Base-by-base conservation (phyloP, 2,113 vertebrate genomes). In the Nannobrachium achirus region DNA sequence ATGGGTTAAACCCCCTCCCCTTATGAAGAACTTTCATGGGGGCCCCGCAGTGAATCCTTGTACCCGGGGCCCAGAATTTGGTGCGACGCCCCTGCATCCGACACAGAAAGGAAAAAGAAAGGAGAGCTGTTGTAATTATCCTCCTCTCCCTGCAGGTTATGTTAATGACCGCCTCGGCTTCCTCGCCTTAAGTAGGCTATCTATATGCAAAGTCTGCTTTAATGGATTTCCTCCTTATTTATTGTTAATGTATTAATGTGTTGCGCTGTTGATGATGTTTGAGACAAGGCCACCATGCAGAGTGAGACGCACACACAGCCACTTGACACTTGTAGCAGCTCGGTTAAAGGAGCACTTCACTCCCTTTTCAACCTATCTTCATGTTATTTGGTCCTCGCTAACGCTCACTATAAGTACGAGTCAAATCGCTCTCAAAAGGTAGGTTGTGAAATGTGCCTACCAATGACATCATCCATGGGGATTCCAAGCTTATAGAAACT, bases 191-290 rank as follows among this genome's bases (percentile, higher is more conserved):
- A 93, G 87, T 90, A 93, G 92, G 90, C 92, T 91, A 92, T 93
- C 91, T 93, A 93, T 93, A 93, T 93, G 92, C 92, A 93, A 91
- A 91, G 91, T 86, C 91, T 88, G 70, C 78, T 82, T 84, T 91
- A 90, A 93, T 92, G 88, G 90, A 90, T 92, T 92, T 90, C 86
- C 88, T 92, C 92, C 92, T 93, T 91, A 93, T 92, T 93, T 91
- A 92, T 89, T 88, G 86, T 84, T 92, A 93, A 93, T 92, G 79
- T 90, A 84, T 89, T 87, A 92, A 83, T 90, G 90, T 90, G 85
- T 73, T 50, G 19, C 46, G 50, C 45, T 79, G 84, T 83, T 75
- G 81, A 85, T 81, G 25, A 33, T 33, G 25, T 33, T 33, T 33
- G 69, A 71, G 73, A 77, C 80, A 72, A 67, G 74, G 60, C 50